Evolutionary conservation across 2,888 invertebrate species (phyloP).

Genomic region (Chrysolina haemoptera): DNA sequence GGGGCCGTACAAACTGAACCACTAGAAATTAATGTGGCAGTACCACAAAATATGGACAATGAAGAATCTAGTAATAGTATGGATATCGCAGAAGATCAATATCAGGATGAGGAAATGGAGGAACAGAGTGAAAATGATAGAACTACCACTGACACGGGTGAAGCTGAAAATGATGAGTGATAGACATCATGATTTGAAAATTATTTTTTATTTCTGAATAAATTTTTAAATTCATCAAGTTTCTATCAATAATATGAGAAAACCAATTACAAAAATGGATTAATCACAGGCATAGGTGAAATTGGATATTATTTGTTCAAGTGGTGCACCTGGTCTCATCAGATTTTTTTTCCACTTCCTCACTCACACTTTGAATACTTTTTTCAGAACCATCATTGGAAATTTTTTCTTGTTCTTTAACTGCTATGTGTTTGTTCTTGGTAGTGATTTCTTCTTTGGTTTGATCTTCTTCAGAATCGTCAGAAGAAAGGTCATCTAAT

Average conservation of each 20-base stretch:
- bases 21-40: neutral
- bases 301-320: neutral
- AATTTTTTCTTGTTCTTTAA: neutral
- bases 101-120: slow-evolving; percentile 47
- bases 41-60: neutral
- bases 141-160: slow-evolving; percentile 57
- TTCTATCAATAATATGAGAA: no score
- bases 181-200: slow-evolving; percentile 16
- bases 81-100: slow-evolving; percentile 40
- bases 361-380: neutral
- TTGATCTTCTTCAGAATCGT: slow-evolving; percentile 31
- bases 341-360: neutral
- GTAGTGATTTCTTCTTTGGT: slow-evolving; percentile 42
- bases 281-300: no score
- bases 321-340: neutral
- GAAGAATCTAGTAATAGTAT: slow-evolving; percentile 26
- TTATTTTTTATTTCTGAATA: no score
- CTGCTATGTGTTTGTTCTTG: neutral
- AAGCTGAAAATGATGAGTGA: slow-evolving; percentile 60
- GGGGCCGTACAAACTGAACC: no score
- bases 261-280: no score
- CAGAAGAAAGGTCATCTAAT: slow-evolving; percentile 57
- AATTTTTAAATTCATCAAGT: no score
- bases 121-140: slow-evolving; percentile 38
- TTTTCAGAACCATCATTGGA: neutral